Evolutionary conservation across 2,888 invertebrate species (phyloP), one percentile per base, ranked within the genome.

Genomic region (Hyppa rectilinea): DNA sequence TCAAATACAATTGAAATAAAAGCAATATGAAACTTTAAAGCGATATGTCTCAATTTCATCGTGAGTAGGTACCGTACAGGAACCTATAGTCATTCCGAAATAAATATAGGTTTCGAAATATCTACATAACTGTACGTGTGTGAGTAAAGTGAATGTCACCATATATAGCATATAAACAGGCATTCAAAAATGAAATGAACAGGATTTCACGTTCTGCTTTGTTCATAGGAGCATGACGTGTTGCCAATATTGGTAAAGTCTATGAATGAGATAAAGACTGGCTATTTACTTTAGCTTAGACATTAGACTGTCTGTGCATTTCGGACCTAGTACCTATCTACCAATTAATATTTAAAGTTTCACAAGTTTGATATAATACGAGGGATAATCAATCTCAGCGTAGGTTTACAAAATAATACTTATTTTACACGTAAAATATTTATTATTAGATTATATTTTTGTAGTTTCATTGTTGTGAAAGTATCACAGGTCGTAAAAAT

Each of bases 131-230:
- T 60, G 49, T 55, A 26, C 9, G 14, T 66, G 40, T 60, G 34
- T 34, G 73, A 38, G 59, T 79, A 40, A 79, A 79, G 75, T 55
- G 61, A 77, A 79, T 79, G 80, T 79, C 43, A 23, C 36, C 52
- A n/a, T 61, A 14, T n/a, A 53, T 20, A 26, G 73, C 55, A 47
- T 29, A 64, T 72, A 65, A 72, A 65, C 73, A 75, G 29, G 45
- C 26, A 53, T 78, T 65, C 34, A 47, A 72, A 76, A 73, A 72
- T 78, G 23, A 65, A 72, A 61, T 61, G 56, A 43, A 40, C 62
- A 55, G 62, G 49, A 50, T 77, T 77, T 80, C 67, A 59, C 61
- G 55, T 78, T 56, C 36, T 59, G 49, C 55, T 78, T 72, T 76
- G 76, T 78, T 56, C 71, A 50, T 59, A 58, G 40, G 53, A 77